Percentiles rank a stretch among this genome's conserved stretches.
phyloP scores from a whole-genome alignment of 2,888 invertebrate species.

The Entomobrya multifasciata region DNA sequence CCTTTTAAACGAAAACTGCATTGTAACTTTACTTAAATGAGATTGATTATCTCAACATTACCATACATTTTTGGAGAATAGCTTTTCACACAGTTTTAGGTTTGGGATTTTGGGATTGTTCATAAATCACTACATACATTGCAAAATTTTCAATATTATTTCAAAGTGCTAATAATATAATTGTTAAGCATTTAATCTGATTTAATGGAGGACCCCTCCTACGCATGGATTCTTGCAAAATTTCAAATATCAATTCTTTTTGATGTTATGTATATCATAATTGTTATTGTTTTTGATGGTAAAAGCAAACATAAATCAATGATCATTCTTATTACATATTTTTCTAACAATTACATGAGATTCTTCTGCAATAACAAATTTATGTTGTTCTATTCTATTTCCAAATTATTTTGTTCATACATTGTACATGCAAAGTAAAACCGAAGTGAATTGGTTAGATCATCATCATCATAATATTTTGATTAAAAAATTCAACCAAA shows the following conservation, averaged over 20 bases:
- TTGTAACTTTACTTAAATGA: background rate
- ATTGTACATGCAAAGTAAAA: too few species aligned
- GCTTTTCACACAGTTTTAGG: too few species aligned
- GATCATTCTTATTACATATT: background rate
- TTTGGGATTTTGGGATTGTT: background rate
- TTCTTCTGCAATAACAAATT: background rate
- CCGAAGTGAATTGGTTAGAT: background rate
- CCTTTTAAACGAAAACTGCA: constrained; percentile 2
- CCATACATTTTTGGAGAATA: constrained; percentile 7
- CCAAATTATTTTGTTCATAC: constrained; percentile 22
- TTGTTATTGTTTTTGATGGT: background rate
- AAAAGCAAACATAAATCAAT: constrained; percentile 12
- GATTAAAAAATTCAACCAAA: background rate
- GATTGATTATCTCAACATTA: constrained; percentile 20
- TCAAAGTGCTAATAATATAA: too few species aligned
- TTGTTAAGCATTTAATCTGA: background rate
- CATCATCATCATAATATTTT: background rate
- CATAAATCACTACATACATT: background rate
- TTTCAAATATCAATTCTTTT: background rate
- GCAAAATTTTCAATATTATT: background rate
- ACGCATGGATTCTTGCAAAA: background rate
- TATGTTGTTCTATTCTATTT: constrained; percentile 21
- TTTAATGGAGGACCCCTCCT: background rate
- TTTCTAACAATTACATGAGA: background rate
- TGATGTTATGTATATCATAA: background rate